Conservation (phyloP, 2,113 vertebrate species). For the Benitochromis conjunctus region DNA sequence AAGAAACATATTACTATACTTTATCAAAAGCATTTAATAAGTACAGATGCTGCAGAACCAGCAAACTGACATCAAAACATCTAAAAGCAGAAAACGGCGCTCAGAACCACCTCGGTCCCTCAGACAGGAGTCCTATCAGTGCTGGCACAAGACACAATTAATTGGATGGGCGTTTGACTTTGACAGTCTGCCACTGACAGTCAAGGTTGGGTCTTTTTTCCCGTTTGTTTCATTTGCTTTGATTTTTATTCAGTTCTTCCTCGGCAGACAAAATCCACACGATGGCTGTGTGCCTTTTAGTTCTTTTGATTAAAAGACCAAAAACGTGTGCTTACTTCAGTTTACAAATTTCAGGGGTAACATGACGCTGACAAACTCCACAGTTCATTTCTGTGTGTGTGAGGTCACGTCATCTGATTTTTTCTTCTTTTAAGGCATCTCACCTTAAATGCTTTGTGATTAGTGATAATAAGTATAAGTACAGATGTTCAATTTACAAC, state of each 20-base stretch:
- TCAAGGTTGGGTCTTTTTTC: background rate
- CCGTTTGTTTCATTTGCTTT: background rate
- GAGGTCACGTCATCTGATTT: rapidly evolving
- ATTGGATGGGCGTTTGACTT: conserved; percentile 24
- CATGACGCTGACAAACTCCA: background rate
- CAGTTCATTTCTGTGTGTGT: background rate
- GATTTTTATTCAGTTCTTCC: background rate
- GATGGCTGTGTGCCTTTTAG: background rate
- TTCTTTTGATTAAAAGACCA: background rate
- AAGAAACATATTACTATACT: conserved; percentile 28
- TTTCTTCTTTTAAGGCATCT: background rate
- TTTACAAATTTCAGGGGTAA: background rate
- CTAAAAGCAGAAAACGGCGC: background rate
- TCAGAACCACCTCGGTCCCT: background rate
- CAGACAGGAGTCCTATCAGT: conserved; percentile 11
- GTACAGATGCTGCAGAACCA: background rate
- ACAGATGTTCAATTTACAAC: background rate
- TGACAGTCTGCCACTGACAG: background rate
- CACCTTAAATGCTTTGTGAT: background rate
- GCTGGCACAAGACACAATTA: background rate
- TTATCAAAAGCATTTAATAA: conserved; percentile 31
- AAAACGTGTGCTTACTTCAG: background rate
- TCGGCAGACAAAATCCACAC: background rate
- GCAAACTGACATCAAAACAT: background rate
- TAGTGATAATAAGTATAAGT: background rate